Evolutionary conservation across 2,797 vertebrate species (phyloP), one percentile per base, ranked within the genome.

Genomic region (Notolepis coatsorum): DNA sequence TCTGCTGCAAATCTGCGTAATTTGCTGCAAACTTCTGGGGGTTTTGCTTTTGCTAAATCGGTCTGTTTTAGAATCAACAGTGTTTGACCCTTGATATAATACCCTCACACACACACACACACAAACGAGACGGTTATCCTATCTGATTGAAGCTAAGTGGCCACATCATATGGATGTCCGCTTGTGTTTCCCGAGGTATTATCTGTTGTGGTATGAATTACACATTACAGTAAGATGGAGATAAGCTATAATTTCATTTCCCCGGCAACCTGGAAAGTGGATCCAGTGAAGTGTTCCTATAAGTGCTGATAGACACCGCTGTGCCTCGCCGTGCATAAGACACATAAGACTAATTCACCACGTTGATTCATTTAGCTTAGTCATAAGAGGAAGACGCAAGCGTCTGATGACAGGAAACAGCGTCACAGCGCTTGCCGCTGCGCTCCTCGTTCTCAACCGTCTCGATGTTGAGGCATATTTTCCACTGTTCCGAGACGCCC

Each of bases 191-290:
- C 35, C 62, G 6, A 18, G 9, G 41, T 48, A 28, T 79, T 73
- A 71, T 78, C 65, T 59, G 75, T 52, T 70, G 79, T 61, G 77
- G 78, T 72, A 35, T 68, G 52, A 77, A 77, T 85, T 80, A 85
- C 82, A 71, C 76, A 77, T 85, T 80, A 85, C 82, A 71, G 84
- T 87, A 88, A 83, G 77, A 31, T 66, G 30, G 21, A 81, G 87
- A 91, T 90, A 82, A 86, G 76, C 27, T 8, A 5, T 85, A 86
- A 89, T 84, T 82, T 56, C 82, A 87, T 91, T 90, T 87, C 77
- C 84, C 7, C 2, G 65, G 47, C 72, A 31, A 31, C 64, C 72
- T 48, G 68, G 75, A 80, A 86, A 84, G 33, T 23, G 35, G 45
- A 56, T 60, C 50, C 48, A 77, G 77, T 28, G 39, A 68, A 68